Conservation (phyloP, 2,797 vertebrate species). For the Pterois miles region DNA sequence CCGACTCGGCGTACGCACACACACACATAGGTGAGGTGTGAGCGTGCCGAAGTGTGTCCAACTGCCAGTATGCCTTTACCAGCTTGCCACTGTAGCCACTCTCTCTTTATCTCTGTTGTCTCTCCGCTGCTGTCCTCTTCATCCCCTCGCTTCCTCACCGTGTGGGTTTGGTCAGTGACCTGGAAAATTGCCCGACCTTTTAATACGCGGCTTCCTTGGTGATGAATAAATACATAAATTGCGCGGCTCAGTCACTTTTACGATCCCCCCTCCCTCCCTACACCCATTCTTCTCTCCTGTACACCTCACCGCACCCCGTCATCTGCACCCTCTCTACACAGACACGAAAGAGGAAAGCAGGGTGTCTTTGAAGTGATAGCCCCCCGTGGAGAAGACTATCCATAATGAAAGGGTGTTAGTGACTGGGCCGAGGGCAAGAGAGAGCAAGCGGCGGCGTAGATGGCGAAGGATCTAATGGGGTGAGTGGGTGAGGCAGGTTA, state of each 20-base stretch:
- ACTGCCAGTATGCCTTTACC: slow-evolving; percentile 49
- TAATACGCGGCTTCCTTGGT: slow-evolving; percentile 71
- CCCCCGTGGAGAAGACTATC: slow-evolving; percentile 55
- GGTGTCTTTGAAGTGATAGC: slow-evolving; percentile 60
- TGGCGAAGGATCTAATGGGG: slow-evolving; percentile 58
- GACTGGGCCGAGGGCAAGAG: slow-evolving; percentile 33
- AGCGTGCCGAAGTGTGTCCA: slow-evolving; percentile 31
- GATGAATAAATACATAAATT: slow-evolving; percentile 86
- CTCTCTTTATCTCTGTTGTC: slow-evolving; percentile 7
- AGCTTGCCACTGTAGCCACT: slow-evolving; percentile 39
- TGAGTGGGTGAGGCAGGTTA: slow-evolving; percentile 59
- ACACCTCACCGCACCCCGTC: slow-evolving; percentile 44
- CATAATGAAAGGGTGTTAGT: slow-evolving; percentile 67
- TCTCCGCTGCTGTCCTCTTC: slow-evolving; percentile 41
- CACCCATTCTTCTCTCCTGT: neutral
- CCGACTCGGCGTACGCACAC: neutral
- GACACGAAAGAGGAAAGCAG: slow-evolving; percentile 26
- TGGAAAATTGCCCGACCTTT: slow-evolving; percentile 84
- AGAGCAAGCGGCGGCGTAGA: slow-evolving; percentile 27
- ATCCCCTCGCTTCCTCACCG: slow-evolving; percentile 35
- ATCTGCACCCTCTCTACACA: slow-evolving; percentile 41
- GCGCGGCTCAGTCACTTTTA: slow-evolving; percentile 65
- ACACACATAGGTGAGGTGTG: slow-evolving; percentile 21
- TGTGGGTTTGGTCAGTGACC: slow-evolving; percentile 77
- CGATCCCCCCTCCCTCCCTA: slow-evolving; percentile 25